phyloP scores from a whole-genome alignment of 2,113 vertebrate species.

The Oreamnos americanus region DNA sequence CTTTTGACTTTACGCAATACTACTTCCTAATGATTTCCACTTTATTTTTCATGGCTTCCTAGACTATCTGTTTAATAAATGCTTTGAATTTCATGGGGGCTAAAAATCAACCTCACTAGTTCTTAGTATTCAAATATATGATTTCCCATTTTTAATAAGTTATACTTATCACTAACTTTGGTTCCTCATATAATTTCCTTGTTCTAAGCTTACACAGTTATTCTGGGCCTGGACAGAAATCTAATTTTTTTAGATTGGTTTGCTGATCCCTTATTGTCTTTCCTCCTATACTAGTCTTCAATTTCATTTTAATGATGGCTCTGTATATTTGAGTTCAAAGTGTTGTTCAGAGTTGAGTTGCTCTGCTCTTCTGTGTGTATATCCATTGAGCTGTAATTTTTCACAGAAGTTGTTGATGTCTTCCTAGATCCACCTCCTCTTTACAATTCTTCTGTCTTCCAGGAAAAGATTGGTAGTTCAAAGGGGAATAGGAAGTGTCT shows the following conservation, averaged over 20 bases:
- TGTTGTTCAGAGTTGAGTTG: background rate
- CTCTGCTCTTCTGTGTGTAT: background rate
- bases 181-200: background rate
- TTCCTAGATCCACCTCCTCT: background rate
- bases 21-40: background rate
- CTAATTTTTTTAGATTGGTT: conserved; percentile 11
- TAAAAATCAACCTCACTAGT: background rate
- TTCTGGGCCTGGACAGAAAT: background rate
- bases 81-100: background rate
- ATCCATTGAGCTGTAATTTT: background rate
- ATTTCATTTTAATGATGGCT: background rate
- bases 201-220: background rate
- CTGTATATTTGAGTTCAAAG: background rate
- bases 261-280: background rate
- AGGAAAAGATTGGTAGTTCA: background rate
- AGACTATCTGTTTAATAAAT: background rate
- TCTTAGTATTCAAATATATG: background rate
- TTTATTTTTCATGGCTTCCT: background rate
- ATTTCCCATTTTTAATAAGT: background rate
- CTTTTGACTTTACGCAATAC: background rate
- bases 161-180: conserved; percentile 10
- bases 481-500: background rate
- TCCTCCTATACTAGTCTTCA: background rate
- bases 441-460: background rate
- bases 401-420: background rate